A percentile compares a stretch with the other conserved stretches of the same genome.
phyloP scores from a whole-genome alignment of 2,113 vertebrate genomes.

The human (Homo sapiens) region GRCh38 chr3:121920501-121921000 shows the following conservation, averaged over 20 bases:
- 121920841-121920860: neutral
- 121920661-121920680: neutral
- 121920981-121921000: neutral
- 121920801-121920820: neutral
- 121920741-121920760: neutral
- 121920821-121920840: neutral
- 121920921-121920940: neutral
- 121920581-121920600: neutral
- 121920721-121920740: neutral
- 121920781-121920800: neutral
- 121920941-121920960: neutral
- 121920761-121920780: neutral
- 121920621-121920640: neutral
- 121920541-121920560: too few species aligned
- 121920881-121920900: neutral
- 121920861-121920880: neutral
- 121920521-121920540: too few species aligned
- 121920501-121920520: too few species aligned
- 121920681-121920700: neutral
- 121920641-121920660: conserved; percentile 14
- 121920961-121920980: neutral
- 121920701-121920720: neutral
- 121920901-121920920: neutral
- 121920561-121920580: too few species aligned
- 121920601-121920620: neutral